A percentile compares a stretch with the other conserved stretches of the same genome.
phyloP scores from a whole-genome alignment of 2,888 invertebrate species.

The Suillia variegata region DNA sequence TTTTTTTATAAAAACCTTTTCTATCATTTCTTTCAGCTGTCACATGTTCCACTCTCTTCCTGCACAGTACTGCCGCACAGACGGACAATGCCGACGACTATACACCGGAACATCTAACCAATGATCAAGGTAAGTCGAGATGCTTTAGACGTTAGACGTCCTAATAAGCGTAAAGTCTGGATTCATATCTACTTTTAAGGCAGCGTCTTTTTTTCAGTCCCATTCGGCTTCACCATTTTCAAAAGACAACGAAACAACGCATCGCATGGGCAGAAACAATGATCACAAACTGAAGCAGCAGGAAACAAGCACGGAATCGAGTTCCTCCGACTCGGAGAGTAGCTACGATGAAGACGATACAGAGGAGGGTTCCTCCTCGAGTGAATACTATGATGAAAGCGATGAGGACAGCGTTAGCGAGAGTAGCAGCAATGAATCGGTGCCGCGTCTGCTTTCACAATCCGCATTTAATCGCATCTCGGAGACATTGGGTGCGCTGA shows the following conservation, averaged over 20 bases:
- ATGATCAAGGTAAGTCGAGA: constrained; percentile 50
- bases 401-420: constrained; percentile 33
- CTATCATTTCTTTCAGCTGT: constrained; percentile 18
- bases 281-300: constrained; percentile 26
- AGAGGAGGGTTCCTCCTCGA: constrained; percentile 39
- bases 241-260: constrained; percentile 18
- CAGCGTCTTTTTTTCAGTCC: constrained; percentile 61
- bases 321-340: constrained; percentile 30
- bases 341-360: constrained; percentile 30
- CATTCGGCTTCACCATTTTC: constrained; percentile 45
- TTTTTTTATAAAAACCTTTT: not conserved
- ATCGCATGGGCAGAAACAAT: constrained; percentile 32
- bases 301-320: constrained; percentile 23
- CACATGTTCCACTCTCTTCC: constrained; percentile 6
- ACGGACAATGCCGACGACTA: constrained; percentile 37
- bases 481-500: constrained; percentile 77
- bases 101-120: constrained; percentile 46
- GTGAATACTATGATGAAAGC: constrained; percentile 49
- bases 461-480: constrained; percentile 69
- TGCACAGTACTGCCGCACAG: not conserved
- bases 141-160: constrained; percentile 7
- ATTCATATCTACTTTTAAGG: constrained; percentile 58
- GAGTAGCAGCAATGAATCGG: constrained; percentile 47
- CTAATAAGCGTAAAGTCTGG: constrained; percentile 45
- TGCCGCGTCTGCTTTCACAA: constrained; percentile 66